These are phyloP conservation scores for Halisarca cf. caerulea DNA, from an alignment of 37 sponge, comb jelly and placozoan genomes.

Conservation along the genomic window DNA sequence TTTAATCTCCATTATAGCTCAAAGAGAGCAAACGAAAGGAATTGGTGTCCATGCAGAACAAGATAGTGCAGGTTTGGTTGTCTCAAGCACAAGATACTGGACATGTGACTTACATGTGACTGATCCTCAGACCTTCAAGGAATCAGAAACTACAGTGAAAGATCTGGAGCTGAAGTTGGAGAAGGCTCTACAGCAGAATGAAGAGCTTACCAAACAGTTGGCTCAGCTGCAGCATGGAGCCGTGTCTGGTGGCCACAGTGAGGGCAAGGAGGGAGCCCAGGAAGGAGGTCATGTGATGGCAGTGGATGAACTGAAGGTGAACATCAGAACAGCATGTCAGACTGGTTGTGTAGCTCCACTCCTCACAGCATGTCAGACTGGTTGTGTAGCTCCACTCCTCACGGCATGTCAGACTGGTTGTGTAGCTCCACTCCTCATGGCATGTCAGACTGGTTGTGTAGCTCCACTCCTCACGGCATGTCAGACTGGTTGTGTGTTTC, in stretches of 20 bases:
- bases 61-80: constrained; percentile 4
- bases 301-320: not conserved
- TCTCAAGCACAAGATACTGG: not conserved
- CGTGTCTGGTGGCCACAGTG: too few species aligned
- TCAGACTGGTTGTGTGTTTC: too few species aligned
- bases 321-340: too few species aligned
- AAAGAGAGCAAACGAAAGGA: constrained; percentile 1
- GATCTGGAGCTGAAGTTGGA: constrained; percentile 33
- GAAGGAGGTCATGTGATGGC: not conserved
- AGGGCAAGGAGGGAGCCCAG: not conserved
- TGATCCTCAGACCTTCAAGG: not conserved
- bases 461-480: too few species aligned
- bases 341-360: too few species aligned
- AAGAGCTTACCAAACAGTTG: not conserved
- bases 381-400: too few species aligned
- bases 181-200: constrained; percentile 29
- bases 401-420: too few species aligned
- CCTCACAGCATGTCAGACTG: too few species aligned
- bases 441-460: too few species aligned
- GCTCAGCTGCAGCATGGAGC: too few species aligned
- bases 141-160: constrained; percentile 3
- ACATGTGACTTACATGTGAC: too few species aligned
- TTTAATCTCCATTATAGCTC: not conserved
- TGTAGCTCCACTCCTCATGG: too few species aligned
- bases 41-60: constrained; percentile 13